Evolutionary conservation across 2,888 invertebrate species (phyloP), one percentile per base, ranked within the genome.

Genomic region (Hydrotaea cyrtoneurina): DNA sequence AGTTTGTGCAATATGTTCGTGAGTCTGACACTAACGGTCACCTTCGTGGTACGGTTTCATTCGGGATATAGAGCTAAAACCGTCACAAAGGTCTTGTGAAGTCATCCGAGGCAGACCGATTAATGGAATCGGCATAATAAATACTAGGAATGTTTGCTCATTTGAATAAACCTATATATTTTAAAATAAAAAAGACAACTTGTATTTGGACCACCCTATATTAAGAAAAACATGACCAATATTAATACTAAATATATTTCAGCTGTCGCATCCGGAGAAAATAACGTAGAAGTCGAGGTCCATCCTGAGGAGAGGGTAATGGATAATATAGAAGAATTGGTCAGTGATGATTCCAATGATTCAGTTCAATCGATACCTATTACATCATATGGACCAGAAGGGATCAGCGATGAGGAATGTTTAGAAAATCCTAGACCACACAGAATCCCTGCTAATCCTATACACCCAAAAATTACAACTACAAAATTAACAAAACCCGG

Each of bases 341-440:
- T n/a, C 8, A 86, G 79, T 78, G 88, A 88, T 23, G 90, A 91
- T 71, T 91, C 92, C 0, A 90, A 91, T 64, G 89, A 88, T 71
- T 92, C 90, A 7, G 90, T 92, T 31, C 92, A 92, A 73, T 92
- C 92, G 66, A 92, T 92, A 89, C 92, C 92, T 0, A 92, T 92
- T n/a, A 91, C 91, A 10, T 91, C 90, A 17, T 91, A 91, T 84
- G 91, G 91, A 4, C 90, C 89, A 11, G 92, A 91, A 78, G 90
- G 90, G 21, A 90, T 89, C 64, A 89, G 89, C 1, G 90, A 91
- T 2, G 89, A 88, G 4, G 88, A 88, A 69, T 86, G 78, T 4
- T 79, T 86, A 13, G 71, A 72, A 26, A 72, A 50, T 69, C 21
- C 53, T 0, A 26, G 15, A 1, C 72, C 74, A 3, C 50, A 46